A percentile compares a stretch with the other conserved stretches of the same genome.
phyloP scores from a whole-genome alignment of 1,140 invertebrate species.

The Drosophila sp. region DNA sequence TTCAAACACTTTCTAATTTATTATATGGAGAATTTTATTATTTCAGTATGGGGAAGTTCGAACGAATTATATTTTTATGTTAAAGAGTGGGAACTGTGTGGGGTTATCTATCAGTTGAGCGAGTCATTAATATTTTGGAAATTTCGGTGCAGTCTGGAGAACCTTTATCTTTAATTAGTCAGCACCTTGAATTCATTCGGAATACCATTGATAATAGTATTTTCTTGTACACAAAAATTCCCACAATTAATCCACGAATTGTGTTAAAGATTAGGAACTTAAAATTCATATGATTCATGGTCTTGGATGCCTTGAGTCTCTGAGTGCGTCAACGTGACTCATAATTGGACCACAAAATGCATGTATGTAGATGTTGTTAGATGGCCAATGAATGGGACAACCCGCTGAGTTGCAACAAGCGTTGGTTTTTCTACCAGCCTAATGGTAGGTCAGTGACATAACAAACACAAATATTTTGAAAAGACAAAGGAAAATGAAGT shows the following conservation, averaged over 20 bases:
- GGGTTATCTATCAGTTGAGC: too few relatives aligned
- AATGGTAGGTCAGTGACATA: conserved; percentile 62
- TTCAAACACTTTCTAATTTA: too few relatives aligned
- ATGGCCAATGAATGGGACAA: conserved; percentile 16
- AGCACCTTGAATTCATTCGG: too few relatives aligned
- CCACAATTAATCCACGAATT: conserved; percentile 42
- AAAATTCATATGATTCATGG: conserved; percentile 45
- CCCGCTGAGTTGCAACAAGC: conserved; percentile 19
- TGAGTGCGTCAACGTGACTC: conserved; percentile 30
- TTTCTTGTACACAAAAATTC: conserved; percentile 13
- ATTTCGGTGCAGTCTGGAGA: too few relatives aligned
- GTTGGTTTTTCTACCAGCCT: conserved; percentile 33
- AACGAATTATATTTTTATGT: too few relatives aligned
- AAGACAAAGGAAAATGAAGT: conserved; percentile 35
- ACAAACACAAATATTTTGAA: conserved; percentile 65
- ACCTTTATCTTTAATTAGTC: too few relatives aligned
- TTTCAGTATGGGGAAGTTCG: too few relatives aligned
- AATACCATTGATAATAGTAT: too few relatives aligned
- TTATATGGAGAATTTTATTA: too few relatives aligned
- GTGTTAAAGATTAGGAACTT: conserved; percentile 35
- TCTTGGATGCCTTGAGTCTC: conserved; percentile 29
- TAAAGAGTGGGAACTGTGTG: too few relatives aligned
- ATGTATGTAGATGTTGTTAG: conserved; percentile 4
- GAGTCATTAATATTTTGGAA: too few relatives aligned
- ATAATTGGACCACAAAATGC: conserved; percentile 27